Evolutionary conservation across 2,797 vertebrate species (phyloP), one percentile per base, ranked within the genome.

Genomic region (Antrozous pallidus): DNA sequence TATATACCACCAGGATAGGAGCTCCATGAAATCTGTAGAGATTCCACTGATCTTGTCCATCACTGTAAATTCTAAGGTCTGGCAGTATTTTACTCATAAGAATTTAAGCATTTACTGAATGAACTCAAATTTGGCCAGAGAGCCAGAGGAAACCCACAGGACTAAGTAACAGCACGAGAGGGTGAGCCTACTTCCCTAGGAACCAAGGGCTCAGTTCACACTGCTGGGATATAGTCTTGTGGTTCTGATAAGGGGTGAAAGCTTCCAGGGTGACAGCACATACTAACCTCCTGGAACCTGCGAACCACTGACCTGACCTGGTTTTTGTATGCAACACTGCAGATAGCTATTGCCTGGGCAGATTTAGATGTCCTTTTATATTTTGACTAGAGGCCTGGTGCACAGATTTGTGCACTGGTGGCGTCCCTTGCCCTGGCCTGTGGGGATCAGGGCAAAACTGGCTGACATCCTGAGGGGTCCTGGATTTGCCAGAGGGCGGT

Each of bases 41-140:
- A 82, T 10, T 24, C 56, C 74, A 73, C 20, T 61, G 67, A 26
- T 90, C n/a, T 80, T 75, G 12, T 40, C 91, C 51, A 84, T 12
- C 86, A 45, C 47, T 83, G 6, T 49, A 92, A 87, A 92, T n/a
- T n/a, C 24, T 54, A 51, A 11, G n/a, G 36, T 77, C 17, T 81
- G 22, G 38, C 31, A 61, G 24, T 79, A 28, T 91, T 86, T 94
- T 88, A 82, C 18, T 92, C 12, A 83, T 54, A 96, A 86, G 38
- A 81, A 93, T 54, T 16, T 14, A 90, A 33, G 17, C 26, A 81
- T 81, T 73, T 90, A 9, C 16, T 78, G 42, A 90, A 67, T 73
- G 69, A 83, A 90, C 73, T 94, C 11, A 89, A 22, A 78, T 73
- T 33, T 87, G 38, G 58, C 47, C 20, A 54, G 31, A 91, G 2